A percentile compares a stretch with the other conserved stretches of the same genome.
Conservation (phyloP, 2,797 vertebrate species). For the Rousettus madagascariensis region DNA sequence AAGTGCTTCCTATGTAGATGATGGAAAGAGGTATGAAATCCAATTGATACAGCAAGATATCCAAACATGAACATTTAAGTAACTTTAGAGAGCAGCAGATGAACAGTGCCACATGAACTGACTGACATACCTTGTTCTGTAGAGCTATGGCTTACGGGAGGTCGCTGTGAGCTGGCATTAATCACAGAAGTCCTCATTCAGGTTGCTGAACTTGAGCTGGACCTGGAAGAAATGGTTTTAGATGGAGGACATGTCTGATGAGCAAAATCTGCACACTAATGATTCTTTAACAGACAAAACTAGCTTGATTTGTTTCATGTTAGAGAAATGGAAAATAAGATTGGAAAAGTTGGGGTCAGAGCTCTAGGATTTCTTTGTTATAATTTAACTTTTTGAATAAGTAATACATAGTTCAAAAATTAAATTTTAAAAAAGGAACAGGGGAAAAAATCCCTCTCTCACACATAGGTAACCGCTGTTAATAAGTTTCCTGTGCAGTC, state of each 20-base stretch:
- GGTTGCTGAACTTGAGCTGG: background rate
- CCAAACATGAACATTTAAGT: background rate
- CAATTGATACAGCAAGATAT: background rate
- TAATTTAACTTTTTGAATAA: background rate
- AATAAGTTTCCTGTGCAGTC: background rate
- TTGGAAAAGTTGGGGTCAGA: background rate
- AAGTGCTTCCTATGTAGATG: background rate
- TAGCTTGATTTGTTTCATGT: background rate
- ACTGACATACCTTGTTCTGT: background rate
- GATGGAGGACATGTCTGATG: background rate
- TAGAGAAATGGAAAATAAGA: background rate
- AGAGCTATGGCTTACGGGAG: too few species aligned
- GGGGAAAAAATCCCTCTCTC: background rate
- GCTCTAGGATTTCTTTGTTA: background rate
- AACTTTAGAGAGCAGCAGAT: background rate
- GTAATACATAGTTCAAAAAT: background rate
- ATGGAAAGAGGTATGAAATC: background rate
- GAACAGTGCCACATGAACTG: background rate
- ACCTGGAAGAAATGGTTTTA: background rate
- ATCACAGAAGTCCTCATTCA: background rate
- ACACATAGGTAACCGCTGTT: background rate
- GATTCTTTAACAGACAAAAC: background rate
- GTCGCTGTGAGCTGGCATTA: too few species aligned
- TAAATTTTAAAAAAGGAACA: background rate
- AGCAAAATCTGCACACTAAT: background rate